phyloP scores from a whole-genome alignment of 2,113 vertebrate species.

The Nycticryphes semicollaris region DNA sequence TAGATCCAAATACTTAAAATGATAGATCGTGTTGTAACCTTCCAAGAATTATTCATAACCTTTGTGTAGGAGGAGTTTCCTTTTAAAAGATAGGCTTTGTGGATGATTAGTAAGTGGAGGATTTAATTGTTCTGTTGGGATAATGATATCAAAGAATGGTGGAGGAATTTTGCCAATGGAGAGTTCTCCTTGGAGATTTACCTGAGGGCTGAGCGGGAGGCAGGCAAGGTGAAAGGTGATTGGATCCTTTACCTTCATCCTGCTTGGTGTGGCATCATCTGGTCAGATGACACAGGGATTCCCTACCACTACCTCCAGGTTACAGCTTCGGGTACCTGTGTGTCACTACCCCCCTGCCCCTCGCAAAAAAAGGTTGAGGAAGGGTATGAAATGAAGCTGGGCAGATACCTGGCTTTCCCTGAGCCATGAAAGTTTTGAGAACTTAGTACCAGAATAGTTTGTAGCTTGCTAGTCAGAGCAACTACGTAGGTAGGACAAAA shows the following conservation, averaged over 20 bases:
- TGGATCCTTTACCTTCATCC: neutral
- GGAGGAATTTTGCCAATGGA: neutral
- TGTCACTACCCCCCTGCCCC: rapidly evolving
- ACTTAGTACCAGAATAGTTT: neutral
- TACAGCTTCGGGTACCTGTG: neutral
- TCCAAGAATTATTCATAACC: slow-evolving; percentile 49
- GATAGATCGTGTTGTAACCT: slow-evolving; percentile 54
- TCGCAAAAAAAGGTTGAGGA: neutral
- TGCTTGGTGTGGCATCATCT: neutral
- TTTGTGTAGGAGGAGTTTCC: slow-evolving; percentile 28
- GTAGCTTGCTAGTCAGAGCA: neutral
- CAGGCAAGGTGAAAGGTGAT: neutral
- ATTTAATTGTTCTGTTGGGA: neutral
- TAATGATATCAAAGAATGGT: neutral
- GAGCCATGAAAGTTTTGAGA: neutral
- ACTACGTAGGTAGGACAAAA: neutral
- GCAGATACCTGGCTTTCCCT: neutral
- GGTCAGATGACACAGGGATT: neutral
- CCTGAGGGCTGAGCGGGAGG: neutral
- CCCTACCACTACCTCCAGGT: neutral
- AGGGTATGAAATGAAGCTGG: neutral
- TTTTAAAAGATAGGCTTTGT: slow-evolving; percentile 1
- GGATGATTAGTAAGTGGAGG: neutral
- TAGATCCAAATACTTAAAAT: slow-evolving; percentile 56
- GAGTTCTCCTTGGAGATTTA: neutral